Evolutionary conservation across 1,140 invertebrate genomes (phyloP).

Genomic region (Caenorhabditis elegans): DNA sequence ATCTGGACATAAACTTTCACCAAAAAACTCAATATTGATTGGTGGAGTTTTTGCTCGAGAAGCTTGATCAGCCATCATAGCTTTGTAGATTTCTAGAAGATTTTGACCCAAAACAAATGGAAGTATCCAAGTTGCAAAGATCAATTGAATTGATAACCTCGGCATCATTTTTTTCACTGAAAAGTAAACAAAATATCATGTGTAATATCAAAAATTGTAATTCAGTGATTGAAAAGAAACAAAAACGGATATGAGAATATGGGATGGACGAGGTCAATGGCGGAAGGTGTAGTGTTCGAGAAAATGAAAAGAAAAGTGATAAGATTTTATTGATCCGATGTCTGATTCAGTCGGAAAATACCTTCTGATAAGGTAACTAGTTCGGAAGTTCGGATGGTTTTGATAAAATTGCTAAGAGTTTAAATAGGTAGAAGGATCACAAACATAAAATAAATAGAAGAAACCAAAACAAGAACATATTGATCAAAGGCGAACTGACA

Average conservation of each 20-base stretch:
- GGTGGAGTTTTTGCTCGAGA: not conserved
- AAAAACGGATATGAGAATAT: not conserved
- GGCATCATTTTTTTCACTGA: not conserved
- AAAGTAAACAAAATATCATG: not conserved
- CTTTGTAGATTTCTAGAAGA: slow-evolving; percentile 6
- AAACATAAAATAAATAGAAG: not conserved
- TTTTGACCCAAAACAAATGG: not conserved
- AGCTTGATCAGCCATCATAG: slow-evolving; percentile 2
- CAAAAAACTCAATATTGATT: slow-evolving; percentile 33
- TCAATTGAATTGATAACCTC: not conserved
- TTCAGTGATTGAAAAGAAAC: not conserved
- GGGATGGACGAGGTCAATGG: not conserved
- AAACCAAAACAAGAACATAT: slow-evolving; percentile 20
- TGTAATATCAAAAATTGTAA: not conserved
- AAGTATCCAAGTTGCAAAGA: not conserved
- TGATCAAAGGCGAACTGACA: slow-evolving; percentile 16
- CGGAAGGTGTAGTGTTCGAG: not conserved
- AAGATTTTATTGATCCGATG: slow-evolving; percentile 21
- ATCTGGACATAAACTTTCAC: slow-evolving; percentile 34
- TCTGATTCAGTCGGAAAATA: slow-evolving; percentile 5
- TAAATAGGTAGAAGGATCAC: not conserved
- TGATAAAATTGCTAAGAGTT: no score
- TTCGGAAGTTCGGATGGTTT: not conserved
- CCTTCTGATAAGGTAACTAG: not conserved
- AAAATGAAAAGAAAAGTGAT: slow-evolving; percentile 20